These are phyloP conservation scores for Nyctibius grandis DNA, from an alignment of 2,797 vertebrate genomes.

Conservation along the genomic window DNA sequence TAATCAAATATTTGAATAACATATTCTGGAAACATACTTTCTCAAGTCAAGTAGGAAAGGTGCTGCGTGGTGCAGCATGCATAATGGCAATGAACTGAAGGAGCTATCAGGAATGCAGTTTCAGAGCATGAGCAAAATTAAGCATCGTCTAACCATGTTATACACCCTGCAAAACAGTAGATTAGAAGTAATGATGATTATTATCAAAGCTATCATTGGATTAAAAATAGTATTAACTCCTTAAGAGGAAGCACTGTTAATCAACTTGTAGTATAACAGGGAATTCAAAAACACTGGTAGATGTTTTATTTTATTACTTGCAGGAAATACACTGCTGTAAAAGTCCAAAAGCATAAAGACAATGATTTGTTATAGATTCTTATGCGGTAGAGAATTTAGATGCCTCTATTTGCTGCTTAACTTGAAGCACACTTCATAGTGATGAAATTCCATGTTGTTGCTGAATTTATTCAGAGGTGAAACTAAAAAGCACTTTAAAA, in stretches of 20 bases:
- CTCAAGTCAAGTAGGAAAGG: neutral
- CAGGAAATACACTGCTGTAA: neutral
- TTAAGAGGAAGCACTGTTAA: neutral
- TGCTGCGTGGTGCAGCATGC: neutral
- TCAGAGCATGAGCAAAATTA: neutral
- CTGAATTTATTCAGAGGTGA: neutral
- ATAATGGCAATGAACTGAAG: neutral
- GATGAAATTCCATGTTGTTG: neutral
- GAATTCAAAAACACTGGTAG: neutral
- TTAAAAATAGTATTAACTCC: slow-evolving; percentile 30
- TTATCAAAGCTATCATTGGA: neutral
- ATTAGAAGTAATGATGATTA: slow-evolving; percentile 16
- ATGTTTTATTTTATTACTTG: neutral
- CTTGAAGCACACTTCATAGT: neutral
- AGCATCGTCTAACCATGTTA: neutral
- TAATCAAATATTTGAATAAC: slow-evolving; percentile 6
- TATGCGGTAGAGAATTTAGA: neutral
- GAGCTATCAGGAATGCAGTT: neutral
- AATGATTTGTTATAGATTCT: neutral
- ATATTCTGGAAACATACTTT: neutral
- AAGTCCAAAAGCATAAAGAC: neutral
- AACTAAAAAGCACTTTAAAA: neutral
- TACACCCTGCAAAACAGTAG: neutral
- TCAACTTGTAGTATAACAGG: neutral
- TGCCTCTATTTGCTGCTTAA: neutral